Percentiles rank a stretch among this genome's conserved stretches.
These are phyloP conservation scores for Pardalotus punctatus DNA, from an alignment of 2,113 vertebrate species.

Conservation along the genomic window DNA sequence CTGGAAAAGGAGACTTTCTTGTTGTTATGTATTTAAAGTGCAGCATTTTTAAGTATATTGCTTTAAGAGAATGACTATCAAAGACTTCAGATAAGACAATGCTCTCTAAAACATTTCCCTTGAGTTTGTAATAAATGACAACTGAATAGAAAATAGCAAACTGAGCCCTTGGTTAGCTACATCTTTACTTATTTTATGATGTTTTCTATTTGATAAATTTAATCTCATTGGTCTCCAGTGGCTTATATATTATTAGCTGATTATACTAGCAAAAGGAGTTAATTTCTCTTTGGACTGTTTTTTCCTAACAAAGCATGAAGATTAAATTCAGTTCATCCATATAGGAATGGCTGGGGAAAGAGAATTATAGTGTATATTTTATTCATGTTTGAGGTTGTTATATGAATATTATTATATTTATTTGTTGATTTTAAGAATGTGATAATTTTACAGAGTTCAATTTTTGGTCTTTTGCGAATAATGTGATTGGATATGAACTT, in stretches of 20 bases:
- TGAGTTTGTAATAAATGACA: background rate
- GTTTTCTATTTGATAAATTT: background rate
- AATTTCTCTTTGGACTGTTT: background rate
- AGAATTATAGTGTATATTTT: background rate
- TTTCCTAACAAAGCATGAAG: background rate
- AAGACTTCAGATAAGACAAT: background rate
- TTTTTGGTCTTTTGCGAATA: background rate
- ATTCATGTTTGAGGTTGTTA: background rate
- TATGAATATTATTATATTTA: background rate
- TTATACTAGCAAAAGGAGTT: background rate
- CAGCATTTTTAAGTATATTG: background rate
- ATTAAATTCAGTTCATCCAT: background rate
- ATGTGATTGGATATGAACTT: background rate
- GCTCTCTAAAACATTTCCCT: background rate
- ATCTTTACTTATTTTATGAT: background rate
- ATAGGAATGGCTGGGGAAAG: background rate
- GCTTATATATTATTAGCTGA: background rate
- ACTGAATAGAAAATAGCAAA: background rate
- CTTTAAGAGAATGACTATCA: background rate
- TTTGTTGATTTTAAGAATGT: background rate
- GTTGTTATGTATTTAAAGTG: background rate
- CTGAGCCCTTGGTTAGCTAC: background rate
- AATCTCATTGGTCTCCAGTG: background rate
- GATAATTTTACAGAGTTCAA: background rate
- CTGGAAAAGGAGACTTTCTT: background rate